These are phyloP conservation scores for Sternotherus odoratus DNA, from an alignment of 2,797 vertebrate genomes.

Conservation along the genomic window DNA sequence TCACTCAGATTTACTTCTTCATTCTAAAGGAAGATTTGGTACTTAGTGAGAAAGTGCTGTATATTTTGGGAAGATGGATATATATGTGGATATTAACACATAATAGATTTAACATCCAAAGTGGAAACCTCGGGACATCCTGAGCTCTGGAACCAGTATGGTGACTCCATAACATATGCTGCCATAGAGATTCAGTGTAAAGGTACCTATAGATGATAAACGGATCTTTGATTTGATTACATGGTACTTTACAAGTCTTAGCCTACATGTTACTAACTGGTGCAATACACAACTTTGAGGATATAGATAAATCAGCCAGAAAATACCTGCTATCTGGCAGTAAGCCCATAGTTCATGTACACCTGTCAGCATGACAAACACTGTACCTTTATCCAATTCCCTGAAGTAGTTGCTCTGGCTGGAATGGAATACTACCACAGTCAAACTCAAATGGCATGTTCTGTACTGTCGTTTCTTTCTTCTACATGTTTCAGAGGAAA, in stretches of 20 bases:
- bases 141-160: neutral
- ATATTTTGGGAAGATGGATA: neutral
- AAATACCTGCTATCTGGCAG: rapidly evolving
- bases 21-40: neutral
- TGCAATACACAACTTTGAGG: rapidly evolving
- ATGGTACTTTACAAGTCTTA: neutral
- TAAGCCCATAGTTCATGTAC: neutral
- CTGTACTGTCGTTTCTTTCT: rapidly evolving
- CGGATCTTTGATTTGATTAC: neutral
- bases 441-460: neutral
- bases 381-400: neutral
- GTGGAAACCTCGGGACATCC: neutral
- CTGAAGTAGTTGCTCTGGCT: neutral
- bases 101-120: neutral
- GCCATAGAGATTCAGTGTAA: neutral
- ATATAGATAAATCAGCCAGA: rapidly evolving
- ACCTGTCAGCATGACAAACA: neutral
- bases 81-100: neutral
- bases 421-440: rapidly evolving
- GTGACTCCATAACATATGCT: neutral
- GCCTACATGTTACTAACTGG: rapidly evolving
- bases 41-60: neutral
- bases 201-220: neutral
- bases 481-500: rapidly evolving
- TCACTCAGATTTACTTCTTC: neutral